Conservation (phyloP, 2,113 vertebrate species). For the Rhabdomys dilectus region DNA sequence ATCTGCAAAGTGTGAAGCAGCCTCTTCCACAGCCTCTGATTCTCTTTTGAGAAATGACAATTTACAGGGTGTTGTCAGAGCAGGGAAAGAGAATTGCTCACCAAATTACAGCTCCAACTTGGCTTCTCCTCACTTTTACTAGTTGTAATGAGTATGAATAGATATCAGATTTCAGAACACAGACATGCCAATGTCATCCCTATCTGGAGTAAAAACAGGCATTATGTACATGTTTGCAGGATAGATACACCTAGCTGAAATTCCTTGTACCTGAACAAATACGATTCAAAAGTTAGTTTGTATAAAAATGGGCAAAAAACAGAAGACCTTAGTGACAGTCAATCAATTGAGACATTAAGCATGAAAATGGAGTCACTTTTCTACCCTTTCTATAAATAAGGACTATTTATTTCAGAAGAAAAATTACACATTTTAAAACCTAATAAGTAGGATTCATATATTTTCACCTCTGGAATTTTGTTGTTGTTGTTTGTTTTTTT, state of each 20-base stretch:
- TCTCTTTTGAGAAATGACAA: conserved; percentile 34
- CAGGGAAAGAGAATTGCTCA: neutral
- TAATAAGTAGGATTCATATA: neutral
- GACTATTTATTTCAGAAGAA: neutral
- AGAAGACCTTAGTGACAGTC: neutral
- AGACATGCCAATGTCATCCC: neutral
- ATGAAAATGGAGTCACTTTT: neutral
- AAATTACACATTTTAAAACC: neutral
- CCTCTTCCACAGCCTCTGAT: conserved; percentile 25
- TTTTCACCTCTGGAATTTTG: neutral
- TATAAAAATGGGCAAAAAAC: neutral
- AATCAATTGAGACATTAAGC: neutral
- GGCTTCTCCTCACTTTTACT: neutral
- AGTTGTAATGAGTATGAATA: neutral
- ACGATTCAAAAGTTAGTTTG: neutral
- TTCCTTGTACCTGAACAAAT: neutral
- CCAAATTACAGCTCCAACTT: neutral
- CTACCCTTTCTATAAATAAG: neutral
- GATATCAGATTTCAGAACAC: neutral
- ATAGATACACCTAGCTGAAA: neutral
- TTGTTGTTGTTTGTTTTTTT: too few species aligned
- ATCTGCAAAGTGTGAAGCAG: conserved; percentile 70
- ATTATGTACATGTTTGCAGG: neutral
- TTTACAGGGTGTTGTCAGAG: conserved; percentile 35
- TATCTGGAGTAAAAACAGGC: neutral